Conservation (phyloP, 2,797 vertebrate species). For the Eupleurogrammus muticus region DNA sequence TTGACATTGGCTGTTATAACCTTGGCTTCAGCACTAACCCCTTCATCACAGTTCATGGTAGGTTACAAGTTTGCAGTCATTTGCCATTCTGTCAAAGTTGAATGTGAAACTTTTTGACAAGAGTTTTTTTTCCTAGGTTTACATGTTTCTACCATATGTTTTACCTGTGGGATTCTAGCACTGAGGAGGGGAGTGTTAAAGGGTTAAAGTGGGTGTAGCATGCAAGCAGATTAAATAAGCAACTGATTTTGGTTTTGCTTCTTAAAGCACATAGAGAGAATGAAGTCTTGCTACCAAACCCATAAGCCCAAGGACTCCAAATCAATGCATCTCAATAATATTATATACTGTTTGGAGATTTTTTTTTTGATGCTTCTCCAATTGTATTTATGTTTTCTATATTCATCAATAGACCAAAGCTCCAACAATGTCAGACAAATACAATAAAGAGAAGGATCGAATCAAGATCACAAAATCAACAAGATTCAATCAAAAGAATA, state of each 20-base stretch:
- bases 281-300: not conserved
- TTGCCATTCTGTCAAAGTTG: not conserved
- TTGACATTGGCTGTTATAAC: constrained; percentile 30
- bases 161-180: not conserved
- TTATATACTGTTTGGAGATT: not conserved
- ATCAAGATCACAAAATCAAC: too few species aligned
- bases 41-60: constrained; percentile 79
- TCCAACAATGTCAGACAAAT: too few species aligned
- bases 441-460: too few species aligned
- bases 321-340: not conserved
- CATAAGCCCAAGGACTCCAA: not conserved
- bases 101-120: not conserved
- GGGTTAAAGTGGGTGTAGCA: constrained; percentile 4
- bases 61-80: constrained; percentile 61
- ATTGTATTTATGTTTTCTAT: not conserved
- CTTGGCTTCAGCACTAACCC: constrained; percentile 54
- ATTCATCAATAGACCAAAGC: not conserved
- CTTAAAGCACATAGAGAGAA: not conserved
- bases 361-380: not conserved
- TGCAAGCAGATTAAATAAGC: not conserved
- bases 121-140: not conserved
- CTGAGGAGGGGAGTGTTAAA: not conserved
- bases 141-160: not conserved
- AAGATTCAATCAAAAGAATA: too few species aligned
- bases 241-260: constrained; percentile 1